Evolutionary conservation across 2,797 vertebrate species (phyloP), one percentile per base, ranked within the genome.

Genomic region (Gymnothorax reevesii): DNA sequence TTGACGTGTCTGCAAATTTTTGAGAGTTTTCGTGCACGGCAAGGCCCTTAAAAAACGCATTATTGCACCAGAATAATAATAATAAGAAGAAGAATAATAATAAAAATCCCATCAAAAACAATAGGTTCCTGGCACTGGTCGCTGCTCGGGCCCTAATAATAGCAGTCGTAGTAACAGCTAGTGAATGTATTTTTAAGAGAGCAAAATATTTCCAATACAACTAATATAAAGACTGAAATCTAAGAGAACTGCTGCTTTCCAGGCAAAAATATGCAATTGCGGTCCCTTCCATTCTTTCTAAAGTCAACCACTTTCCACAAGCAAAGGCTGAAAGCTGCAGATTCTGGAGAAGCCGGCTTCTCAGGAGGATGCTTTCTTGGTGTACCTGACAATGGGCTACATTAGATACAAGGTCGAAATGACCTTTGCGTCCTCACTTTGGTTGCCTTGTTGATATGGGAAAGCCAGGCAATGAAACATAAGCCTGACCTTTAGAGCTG

Each of bases 401-500:
- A 64, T 57, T 42, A 69, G 4, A 62, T 17, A 2, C 9, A 62
- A 82, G 80, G 86, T 86, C 88, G 77, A 87, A 89, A 84, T 90
- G 89, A 91, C 89, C 89, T 92, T 90, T 91, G 69, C 69, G 54
- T 89, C 54, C 60, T 27, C 60, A 3, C 12, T 60, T 82, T 64
- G 90, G 89, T 87, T 86, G 86, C 79, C 54, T 66, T 90, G 27
- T 75, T 57, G 52, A 64, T 84, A 71, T 83, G 13, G 69, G 62
- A 87, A 87, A 88, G 89, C 90, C 60, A 84, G 86, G 88, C 87
- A 86, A 55, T 89, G 88, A 87, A 73, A 89, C 88, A 88, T 85
- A 88, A 62, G 89, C 73, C 88, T 91, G 90, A 94, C 89, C 90
- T 92, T 93, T 75, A 62, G n/a, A 73, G 82, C 69, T 88, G 88